phyloP scores from a whole-genome alignment of 2,113 vertebrate species.

The Odontesthes bonariensis region DNA sequence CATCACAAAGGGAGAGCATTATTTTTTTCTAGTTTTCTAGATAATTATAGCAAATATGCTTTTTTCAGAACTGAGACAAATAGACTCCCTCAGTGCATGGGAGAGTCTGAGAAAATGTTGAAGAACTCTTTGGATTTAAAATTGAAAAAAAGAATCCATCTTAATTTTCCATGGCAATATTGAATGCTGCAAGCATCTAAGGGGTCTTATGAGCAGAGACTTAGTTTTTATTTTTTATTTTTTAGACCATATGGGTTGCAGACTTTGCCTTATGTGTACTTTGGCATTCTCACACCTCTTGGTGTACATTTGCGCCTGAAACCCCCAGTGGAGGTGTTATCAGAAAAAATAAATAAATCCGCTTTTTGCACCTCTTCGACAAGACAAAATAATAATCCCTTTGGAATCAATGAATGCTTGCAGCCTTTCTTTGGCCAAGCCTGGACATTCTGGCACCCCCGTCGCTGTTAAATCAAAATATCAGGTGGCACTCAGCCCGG shows the following conservation, averaged over 20 bases:
- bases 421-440: constrained; percentile 40
- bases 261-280: constrained; percentile 31
- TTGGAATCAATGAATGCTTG: constrained; percentile 33
- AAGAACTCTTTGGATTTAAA: neutral
- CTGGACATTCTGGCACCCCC: constrained; percentile 40
- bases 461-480: constrained; percentile 38
- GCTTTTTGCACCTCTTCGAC: constrained; percentile 54
- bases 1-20: too few species aligned
- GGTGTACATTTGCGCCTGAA: constrained; percentile 25
- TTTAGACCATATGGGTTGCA: constrained; percentile 30
- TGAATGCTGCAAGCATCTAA: constrained; percentile 9
- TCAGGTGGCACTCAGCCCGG: constrained; percentile 34
- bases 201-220: constrained; percentile 16
- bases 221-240: neutral
- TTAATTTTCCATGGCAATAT: constrained; percentile 18
- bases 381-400: constrained; percentile 50
- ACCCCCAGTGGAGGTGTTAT: constrained; percentile 15
- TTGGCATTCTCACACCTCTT: constrained; percentile 44
- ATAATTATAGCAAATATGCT: too few species aligned
- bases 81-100: too few species aligned
- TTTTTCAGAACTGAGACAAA: too few species aligned
- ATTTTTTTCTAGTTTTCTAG: too few species aligned
- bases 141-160: constrained; percentile 29
- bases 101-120: neutral
- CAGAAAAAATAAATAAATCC: constrained; percentile 14